Evolutionary conservation across 2,113 vertebrate genomes (phyloP), one percentile per base, ranked within the genome.

Genomic region (Dromaius novaehollandiae): DNA sequence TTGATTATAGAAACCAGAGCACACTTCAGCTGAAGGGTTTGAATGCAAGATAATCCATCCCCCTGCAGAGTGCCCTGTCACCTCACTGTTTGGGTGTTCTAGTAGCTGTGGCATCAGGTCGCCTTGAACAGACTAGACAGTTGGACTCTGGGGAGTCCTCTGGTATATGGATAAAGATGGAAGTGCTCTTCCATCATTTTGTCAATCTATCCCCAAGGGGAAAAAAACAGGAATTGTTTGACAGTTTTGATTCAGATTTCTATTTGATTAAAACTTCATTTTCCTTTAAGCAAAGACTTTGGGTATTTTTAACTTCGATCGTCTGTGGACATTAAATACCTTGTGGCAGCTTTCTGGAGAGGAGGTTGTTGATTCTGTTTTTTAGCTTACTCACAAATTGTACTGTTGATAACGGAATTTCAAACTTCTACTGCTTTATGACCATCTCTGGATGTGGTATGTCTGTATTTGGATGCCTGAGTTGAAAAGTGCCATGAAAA

Each of bases 301-400:
- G 73, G 69, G 50, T 24, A 38, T 77, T 93, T 95, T 92, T 84
- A 91, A 86, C 79, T 85, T 89, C 91, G 63, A 83, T 91, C 89
- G 84, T 81, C 88, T 64, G 32, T 50, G 85, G 40, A 26, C 50
- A 48, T 91, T 88, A 93, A 95, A 95, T 70, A 81, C 64, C n/a
- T 91, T 40, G 25, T 88, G 91, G 51, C 88, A 91, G 85, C 76
- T 95, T 91, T 90, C 85, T 90, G 91, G 44, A 79, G 64, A 95
- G 51, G 28, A 82, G 64, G n/a, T 48, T 77, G 28, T 91, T 91
- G 94, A 95, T 95, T 91, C 20, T 13, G 0, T 2, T 83, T 88
- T 95, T 97, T 81, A 2, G 44, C 95, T 94, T 96, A 95, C 93
- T 96, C 89, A 94, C 64, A 91, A 58, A 64, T 86, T 96, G 82